Evolutionary conservation across 2,113 vertebrate species (phyloP), one percentile per base, ranked within the genome.

Genomic region (Jaculus jaculus): DNA sequence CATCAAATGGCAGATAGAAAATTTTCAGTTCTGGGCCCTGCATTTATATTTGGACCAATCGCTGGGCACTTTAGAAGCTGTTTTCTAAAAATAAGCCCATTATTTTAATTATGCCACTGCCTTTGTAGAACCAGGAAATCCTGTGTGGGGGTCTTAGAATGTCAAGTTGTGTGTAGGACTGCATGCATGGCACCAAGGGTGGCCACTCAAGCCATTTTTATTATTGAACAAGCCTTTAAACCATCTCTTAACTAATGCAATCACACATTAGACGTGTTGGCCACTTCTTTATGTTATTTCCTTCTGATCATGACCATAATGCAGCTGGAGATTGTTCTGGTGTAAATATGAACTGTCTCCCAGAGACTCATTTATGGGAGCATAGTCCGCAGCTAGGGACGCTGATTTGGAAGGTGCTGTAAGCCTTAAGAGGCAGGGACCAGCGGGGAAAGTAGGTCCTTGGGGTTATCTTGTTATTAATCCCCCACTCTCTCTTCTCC

Each of bases 61-160:
- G 18, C 78, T 83, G 65, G 32, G 39, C 32, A 28, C 28, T 24
- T 51, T 37, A 20, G 85, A 37, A 28, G 30, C 21, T 65, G 58
- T n/a, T 78, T 91, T 87, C 89, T 84, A 47, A 96, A 94, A 92
- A 80, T 32, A 96, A 92, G 34, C 8, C 65, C 32, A 78, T 83
- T 83, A 13, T 47, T 10, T 74, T 75, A 80, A 92, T 96, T 37
- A n/a, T 37, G n/a, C 60, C 15, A 66, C 54, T 61, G 75, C 23
- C 51, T 86, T 51, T 47, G 11, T 7, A 69, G 63, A 87, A 58
- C 17, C 42, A 69, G 37, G 20, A 18, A 20, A 51, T n/a, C 73
- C 85, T 60, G 73, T 61, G 24, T 1, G 1, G 72, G 60, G 39
- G 5, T 23, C 80, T 73, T 24, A n/a, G 18, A 71, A 74, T 15